Conservation (phyloP, 2,113 vertebrate species). For the Cichladusa arquata region DNA sequence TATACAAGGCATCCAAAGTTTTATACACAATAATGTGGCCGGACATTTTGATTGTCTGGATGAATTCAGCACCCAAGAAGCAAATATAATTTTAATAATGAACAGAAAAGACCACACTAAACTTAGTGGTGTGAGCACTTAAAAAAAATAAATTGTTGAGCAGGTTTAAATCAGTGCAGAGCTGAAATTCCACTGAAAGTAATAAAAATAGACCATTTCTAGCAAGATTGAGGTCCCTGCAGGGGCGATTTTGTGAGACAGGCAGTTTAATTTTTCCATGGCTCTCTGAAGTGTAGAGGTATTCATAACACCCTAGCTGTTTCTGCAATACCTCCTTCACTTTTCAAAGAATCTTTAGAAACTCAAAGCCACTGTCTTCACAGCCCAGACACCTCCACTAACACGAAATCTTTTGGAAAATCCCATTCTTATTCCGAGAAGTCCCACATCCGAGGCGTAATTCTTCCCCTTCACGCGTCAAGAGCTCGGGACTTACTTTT, state of each 20-base stretch:
- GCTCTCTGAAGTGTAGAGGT: not conserved
- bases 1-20: not conserved
- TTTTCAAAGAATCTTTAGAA: not conserved
- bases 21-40: accelerated
- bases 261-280: not conserved
- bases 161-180: not conserved
- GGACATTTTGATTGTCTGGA: not conserved
- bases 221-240: not conserved
- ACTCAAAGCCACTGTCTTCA: not conserved
- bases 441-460: not conserved
- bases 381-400: not conserved
- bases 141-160: not conserved
- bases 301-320: not conserved
- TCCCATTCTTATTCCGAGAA: not conserved
- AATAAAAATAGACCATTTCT: not conserved
- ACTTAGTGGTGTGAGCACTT: not conserved
- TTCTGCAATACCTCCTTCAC: not conserved
- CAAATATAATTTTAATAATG: not conserved
- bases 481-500: not conserved
- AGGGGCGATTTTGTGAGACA: not conserved
- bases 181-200: not conserved
- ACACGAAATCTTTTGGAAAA: not conserved
- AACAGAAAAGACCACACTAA: not conserved
- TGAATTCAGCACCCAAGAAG: not conserved
- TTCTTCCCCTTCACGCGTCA: not conserved